Percentiles rank a stretch among this genome's conserved stretches.
Conservation (phyloP, 2,888 invertebrate genomes). For the Eupithecia subfuscata region DNA sequence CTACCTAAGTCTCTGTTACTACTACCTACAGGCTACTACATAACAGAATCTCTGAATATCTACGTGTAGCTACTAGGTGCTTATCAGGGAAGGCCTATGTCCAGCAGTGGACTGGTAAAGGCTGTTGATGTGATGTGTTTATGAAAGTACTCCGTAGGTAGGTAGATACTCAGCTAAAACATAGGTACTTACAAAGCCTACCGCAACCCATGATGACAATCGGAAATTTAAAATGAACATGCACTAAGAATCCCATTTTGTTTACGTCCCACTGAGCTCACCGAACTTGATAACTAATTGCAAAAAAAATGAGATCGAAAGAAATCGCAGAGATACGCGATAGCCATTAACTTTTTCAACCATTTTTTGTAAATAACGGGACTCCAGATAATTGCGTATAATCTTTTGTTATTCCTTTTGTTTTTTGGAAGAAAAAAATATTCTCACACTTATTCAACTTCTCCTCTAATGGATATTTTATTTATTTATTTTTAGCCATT, state of each 20-base stretch:
- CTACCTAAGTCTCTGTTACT: too few species aligned
- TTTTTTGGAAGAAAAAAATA: conserved; percentile 57
- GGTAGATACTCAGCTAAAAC: background rate
- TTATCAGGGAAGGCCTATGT: background rate
- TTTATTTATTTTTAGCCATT: too few species aligned
- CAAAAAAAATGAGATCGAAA: conserved; percentile 60
- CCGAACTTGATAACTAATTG: conserved; percentile 68
- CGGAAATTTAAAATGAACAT: background rate
- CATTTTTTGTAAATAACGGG: conserved; percentile 74
- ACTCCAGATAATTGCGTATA: conserved; percentile 78
- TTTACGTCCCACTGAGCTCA: conserved; percentile 68
- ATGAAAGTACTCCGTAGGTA: conserved; percentile 2
- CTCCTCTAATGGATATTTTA: conserved; percentile 22
- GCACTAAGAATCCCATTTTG: conserved; percentile 40
- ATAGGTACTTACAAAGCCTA: background rate
- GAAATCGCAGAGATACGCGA: conserved; percentile 75
- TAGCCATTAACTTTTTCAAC: conserved; percentile 73
- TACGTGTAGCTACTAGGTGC: background rate
- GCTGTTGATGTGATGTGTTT: background rate
- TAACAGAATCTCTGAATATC: too few species aligned
- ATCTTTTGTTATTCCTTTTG: conserved; percentile 75
- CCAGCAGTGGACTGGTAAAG: background rate
- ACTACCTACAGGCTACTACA: too few species aligned
- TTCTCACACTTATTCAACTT: conserved; percentile 70
- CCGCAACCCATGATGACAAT: background rate